Evolutionary conservation across 2,888 invertebrate species (phyloP).

Genomic region (Nymphalis urticae): DNA sequence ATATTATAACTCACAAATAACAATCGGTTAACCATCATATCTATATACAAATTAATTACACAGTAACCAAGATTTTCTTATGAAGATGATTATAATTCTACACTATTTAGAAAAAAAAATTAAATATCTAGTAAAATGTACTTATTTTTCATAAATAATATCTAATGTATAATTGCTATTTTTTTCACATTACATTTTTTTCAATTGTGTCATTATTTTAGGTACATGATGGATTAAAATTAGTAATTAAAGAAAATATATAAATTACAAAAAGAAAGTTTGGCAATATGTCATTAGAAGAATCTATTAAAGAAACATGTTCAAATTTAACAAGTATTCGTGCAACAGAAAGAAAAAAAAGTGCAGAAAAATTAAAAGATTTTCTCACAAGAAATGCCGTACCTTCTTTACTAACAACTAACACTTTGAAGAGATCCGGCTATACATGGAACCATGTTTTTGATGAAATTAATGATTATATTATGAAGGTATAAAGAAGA

Average conservation of each 20-base stretch:
- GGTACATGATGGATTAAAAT: not conserved
- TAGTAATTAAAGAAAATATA: too few relatives aligned
- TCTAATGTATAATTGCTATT: too few relatives aligned
- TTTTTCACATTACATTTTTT: too few relatives aligned
- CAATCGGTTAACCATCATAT: too few relatives aligned
- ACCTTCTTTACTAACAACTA: slow-evolving; percentile 62
- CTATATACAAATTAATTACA: too few relatives aligned
- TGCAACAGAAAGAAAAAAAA: slow-evolving; percentile 72
- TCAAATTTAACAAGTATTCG: slow-evolving; percentile 62
- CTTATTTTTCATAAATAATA: too few relatives aligned
- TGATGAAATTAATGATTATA: slow-evolving; percentile 66
- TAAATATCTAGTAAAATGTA: too few relatives aligned
- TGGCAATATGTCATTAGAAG: slow-evolving; percentile 62
- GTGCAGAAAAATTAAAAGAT: slow-evolving; percentile 67
- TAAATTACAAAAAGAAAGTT: too few relatives aligned
- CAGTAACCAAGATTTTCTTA: too few relatives aligned
- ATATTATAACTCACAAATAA: too few relatives aligned
- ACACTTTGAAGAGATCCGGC: slow-evolving; percentile 59
- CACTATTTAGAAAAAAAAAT: too few relatives aligned
- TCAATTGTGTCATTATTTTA: not conserved
- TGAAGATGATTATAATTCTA: too few relatives aligned
- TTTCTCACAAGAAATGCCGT: slow-evolving; percentile 66
- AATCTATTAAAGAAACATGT: slow-evolving; percentile 60
- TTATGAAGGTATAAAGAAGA: slow-evolving; percentile 61
- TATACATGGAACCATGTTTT: slow-evolving; percentile 73